Conservation (phyloP, 2,797 vertebrate species). For the Tadarida brasiliensis region DNA sequence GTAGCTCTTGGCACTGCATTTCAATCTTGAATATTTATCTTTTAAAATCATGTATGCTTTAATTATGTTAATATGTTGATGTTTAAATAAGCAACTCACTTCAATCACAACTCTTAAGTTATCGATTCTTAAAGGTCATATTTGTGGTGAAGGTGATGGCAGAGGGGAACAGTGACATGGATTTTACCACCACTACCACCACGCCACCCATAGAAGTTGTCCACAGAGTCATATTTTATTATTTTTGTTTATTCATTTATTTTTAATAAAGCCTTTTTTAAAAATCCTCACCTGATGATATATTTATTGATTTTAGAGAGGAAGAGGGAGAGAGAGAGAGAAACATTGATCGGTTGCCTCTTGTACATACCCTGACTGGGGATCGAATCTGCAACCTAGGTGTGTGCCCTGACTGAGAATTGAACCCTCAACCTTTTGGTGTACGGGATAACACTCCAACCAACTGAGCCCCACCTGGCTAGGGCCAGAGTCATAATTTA, state of each 20-base stretch:
- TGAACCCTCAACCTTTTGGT: background rate
- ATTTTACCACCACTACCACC: background rate
- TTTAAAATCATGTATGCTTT: slow-evolving; percentile 27
- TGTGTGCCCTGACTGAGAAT: background rate
- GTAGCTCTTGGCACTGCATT: background rate
- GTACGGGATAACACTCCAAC: background rate
- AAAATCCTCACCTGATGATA: background rate
- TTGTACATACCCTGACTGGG: background rate
- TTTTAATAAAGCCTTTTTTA: background rate
- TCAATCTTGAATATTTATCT: slow-evolving; percentile 53
- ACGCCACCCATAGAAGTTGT: background rate
- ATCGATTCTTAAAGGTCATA: slow-evolving; percentile 2
- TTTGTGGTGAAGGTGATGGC: background rate
- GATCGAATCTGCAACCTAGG: background rate
- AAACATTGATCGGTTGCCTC: background rate
- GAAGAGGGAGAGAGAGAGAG: background rate
- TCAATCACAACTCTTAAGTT: background rate
- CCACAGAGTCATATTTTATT: background rate
- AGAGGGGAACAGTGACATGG: background rate
- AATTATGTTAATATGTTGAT: background rate
- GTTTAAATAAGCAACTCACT: background rate
- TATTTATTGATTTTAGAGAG: background rate
- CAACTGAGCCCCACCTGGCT: background rate
- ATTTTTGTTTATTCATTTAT: background rate
- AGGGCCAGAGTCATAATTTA: slow-evolving; percentile 5